Conservation (phyloP, 2,797 vertebrate genomes). For the Podargus strigoides region DNA sequence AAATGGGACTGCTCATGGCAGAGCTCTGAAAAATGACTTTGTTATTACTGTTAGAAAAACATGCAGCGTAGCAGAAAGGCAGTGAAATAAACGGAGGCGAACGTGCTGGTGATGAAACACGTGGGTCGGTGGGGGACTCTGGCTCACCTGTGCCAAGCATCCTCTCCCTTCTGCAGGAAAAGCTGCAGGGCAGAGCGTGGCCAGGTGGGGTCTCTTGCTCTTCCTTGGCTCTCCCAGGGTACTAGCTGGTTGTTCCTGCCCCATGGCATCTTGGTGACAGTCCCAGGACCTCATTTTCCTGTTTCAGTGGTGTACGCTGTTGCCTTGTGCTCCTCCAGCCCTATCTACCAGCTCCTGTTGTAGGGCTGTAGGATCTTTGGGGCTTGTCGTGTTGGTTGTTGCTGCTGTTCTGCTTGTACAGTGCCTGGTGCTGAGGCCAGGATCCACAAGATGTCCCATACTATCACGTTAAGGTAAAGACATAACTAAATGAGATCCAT, state of each 20-base stretch:
- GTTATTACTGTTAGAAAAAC: neutral
- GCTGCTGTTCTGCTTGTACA: neutral
- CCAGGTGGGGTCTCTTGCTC: neutral
- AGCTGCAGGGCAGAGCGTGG: neutral
- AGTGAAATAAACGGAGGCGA: neutral
- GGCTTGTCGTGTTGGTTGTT: neutral
- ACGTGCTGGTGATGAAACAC: neutral
- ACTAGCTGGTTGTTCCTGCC: neutral
- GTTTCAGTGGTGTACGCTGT: rapidly evolving
- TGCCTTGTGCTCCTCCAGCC: neutral
- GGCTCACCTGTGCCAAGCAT: neutral
- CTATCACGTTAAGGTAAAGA: neutral
- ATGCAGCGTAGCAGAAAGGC: neutral
- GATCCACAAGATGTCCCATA: rapidly evolving
- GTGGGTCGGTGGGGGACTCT: rapidly evolving
- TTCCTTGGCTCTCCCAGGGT: neutral
- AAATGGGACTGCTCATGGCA: neutral
- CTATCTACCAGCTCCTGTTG: neutral
- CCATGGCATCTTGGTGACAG: neutral
- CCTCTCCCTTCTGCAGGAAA: neutral
- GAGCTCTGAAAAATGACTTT: neutral
- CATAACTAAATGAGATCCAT: rapidly evolving
- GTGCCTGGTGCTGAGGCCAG: rapidly evolving
- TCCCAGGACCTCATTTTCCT: neutral
- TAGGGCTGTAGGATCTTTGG: neutral